phyloP scores from a whole-genome alignment of 2,888 invertebrate genomes.

The Folsomia candida region DNA sequence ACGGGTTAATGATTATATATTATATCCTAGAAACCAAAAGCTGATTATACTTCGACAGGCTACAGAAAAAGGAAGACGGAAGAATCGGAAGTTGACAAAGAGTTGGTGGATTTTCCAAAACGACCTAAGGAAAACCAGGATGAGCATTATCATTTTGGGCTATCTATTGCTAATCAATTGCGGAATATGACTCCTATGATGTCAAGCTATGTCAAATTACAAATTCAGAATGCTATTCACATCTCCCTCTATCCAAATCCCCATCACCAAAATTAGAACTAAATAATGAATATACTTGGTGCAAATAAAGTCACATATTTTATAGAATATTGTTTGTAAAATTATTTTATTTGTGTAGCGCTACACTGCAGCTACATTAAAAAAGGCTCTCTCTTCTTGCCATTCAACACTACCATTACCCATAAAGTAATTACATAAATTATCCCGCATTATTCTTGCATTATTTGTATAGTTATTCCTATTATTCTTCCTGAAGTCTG shows the following conservation, averaged over 20 bases:
- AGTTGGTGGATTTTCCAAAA: slow-evolving; percentile 1
- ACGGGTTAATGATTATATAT: too few relatives aligned
- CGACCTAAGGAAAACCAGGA: not conserved
- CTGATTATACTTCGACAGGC: not conserved
- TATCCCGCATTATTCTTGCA: not conserved
- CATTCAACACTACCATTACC: not conserved
- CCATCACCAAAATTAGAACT: not conserved
- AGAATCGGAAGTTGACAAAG: not conserved
- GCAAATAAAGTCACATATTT: too few relatives aligned
- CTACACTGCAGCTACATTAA: not conserved
- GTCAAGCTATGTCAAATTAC: not conserved
- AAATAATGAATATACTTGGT: too few relatives aligned
- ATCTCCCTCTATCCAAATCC: not conserved
- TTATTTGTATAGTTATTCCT: not conserved
- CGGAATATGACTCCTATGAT: not conserved
- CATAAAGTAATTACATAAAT: not conserved
- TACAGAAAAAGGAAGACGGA: not conserved
- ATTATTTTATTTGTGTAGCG: not conserved
- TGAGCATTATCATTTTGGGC: slow-evolving; percentile 1
- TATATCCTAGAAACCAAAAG: too few relatives aligned
- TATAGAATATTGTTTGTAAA: too few relatives aligned
- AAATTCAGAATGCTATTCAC: not conserved
- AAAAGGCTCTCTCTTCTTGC: not conserved
- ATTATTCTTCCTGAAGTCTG: not conserved
- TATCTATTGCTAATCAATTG: not conserved